Conservation (phyloP, 2,113 vertebrate species). For the Marcusenius ussheri region DNA sequence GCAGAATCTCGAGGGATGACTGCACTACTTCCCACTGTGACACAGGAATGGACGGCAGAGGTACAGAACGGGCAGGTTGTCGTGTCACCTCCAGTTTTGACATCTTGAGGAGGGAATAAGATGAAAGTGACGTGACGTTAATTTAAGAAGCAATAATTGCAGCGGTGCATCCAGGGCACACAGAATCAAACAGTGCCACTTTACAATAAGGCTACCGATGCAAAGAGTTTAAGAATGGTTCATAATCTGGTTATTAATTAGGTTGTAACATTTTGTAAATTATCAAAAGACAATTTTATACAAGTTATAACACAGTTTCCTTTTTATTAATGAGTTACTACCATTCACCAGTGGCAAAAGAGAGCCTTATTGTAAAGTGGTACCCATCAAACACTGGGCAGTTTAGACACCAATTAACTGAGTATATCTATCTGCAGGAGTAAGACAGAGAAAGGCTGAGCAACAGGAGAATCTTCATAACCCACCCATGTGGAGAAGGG, state of each 20-base stretch:
- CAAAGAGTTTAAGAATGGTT: no score
- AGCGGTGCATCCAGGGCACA: neutral
- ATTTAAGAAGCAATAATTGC: neutral
- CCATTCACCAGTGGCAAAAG: no score
- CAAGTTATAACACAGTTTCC: no score
- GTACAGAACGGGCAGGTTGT: slow-evolving; percentile 41
- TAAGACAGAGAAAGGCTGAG: neutral
- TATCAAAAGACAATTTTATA: no score
- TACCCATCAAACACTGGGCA: neutral
- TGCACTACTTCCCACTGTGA: slow-evolving; percentile 55
- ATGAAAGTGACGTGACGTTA: neutral
- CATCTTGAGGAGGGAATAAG: slow-evolving; percentile 48
- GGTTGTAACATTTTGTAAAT: no score
- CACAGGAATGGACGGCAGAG: slow-evolving; percentile 47
- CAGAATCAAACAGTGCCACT: neutral
- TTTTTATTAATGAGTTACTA: no score
- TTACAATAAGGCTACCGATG: no score
- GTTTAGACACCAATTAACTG: neutral
- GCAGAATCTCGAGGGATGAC: slow-evolving; percentile 63
- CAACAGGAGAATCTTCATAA: neutral
- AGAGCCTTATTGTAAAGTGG: no score
- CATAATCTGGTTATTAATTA: no score
- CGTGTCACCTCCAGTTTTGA: slow-evolving; percentile 50
- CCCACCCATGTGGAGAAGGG: neutral
- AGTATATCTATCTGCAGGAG: neutral